Evolutionary conservation across 1,140 invertebrate species (phyloP), one percentile per base, ranked within the genome.

Genomic region (Papilio machaon): DNA sequence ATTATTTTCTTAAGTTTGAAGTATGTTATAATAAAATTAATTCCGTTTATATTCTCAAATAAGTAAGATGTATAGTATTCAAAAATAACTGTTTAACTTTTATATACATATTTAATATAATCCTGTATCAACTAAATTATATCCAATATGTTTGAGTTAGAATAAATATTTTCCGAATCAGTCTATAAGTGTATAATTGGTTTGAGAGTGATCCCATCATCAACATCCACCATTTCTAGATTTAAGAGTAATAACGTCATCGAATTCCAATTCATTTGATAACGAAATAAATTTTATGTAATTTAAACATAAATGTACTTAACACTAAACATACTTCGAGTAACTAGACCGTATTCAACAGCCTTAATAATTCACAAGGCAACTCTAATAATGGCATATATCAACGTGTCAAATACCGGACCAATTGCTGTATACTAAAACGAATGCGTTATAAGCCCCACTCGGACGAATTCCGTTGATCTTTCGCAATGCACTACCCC

Each of bases 351-450:
- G 64, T 70, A 35, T 70, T 70, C 30, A 70, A 70, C 54, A 54
- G 38, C 82, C 81, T 87, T 86, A 85, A 86, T 86, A 86, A 87
- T 85, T 85, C 83, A 84, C 80, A 78, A 54, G 38, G 73, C 19
- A 52, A 80, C 80, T 79, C 86, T 87, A 89, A 89, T 86, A 87
- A 83, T 84, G 82, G 77, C 87, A 92, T 93, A 91, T 86, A 92
- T 93, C 91, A 92, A 89, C 70, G 86, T 92, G 91, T 93, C 92
- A 90, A 84, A 89, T 87, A 86, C 83, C 85, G 89, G 86, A 89
- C 91, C 91, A 91, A 92, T 92, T 92, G 91, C 88, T 85, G 88
- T 89, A 87, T 86, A 70, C 73, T 79, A 83, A 86, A 87, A 85
- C 74, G 17, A 49, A 85, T 88, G 85, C 85, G 89, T 88, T 88